Conservation (phyloP, 2,113 vertebrate species). For the Halcyon senegalensis region DNA sequence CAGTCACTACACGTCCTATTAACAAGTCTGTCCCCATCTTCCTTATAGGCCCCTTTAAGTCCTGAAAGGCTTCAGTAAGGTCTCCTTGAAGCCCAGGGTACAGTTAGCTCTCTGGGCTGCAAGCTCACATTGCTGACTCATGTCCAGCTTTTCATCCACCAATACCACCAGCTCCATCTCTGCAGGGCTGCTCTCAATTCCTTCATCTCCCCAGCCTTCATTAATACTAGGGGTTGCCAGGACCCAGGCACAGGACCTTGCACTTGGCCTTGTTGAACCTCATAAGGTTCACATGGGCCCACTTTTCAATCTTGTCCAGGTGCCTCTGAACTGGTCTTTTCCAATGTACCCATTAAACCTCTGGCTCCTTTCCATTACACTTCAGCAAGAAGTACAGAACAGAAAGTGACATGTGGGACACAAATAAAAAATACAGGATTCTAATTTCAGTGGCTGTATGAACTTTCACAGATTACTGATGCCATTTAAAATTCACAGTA, state of each 20-base stretch:
- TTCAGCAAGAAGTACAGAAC: background rate
- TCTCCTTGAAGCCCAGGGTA: too few relatives aligned
- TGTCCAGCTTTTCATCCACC: too few relatives aligned
- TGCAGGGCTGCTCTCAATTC: background rate
- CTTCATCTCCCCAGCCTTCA: background rate
- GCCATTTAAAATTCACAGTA: background rate
- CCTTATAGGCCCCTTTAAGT: background rate
- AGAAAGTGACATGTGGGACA: background rate
- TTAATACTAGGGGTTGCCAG: background rate
- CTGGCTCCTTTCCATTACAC: background rate
- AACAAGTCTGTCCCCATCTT: background rate
- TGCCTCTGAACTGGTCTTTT: background rate
- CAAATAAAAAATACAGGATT: background rate
- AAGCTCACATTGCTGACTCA: too few relatives aligned
- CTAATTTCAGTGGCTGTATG: background rate
- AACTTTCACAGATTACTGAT: background rate
- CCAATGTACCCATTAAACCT: too few relatives aligned
- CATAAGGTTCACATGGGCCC: background rate
- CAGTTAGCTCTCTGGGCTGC: too few relatives aligned
- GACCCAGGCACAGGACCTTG: background rate
- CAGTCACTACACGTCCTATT: background rate
- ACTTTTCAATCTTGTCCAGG: background rate
- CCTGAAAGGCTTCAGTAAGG: too few relatives aligned
- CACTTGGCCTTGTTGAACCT: background rate
- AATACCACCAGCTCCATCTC: background rate